Base-by-base conservation (phyloP, 2,888 invertebrate genomes). In the Lampropteryx suffumata region DNA sequence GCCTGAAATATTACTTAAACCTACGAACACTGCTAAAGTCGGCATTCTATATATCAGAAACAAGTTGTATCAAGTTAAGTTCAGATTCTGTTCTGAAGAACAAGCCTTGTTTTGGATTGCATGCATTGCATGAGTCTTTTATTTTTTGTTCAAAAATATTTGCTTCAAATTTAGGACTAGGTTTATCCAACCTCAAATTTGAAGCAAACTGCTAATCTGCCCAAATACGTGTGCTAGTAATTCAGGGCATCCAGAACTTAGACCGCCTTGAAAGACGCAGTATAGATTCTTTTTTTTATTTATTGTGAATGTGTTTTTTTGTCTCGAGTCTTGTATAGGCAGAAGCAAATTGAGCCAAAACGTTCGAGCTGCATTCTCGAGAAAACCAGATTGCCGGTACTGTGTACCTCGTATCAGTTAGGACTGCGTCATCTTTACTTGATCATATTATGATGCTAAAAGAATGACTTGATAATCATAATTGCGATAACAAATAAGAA, bases 291-390 rank as follows among this genome's bases (percentile, higher is more conserved):
- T 46, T 52, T 47, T 40, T 50, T 41, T 34, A 26, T 42, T 47
- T 40, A 14, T 32, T 36, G 28, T 17, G 32, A 52, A 48, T 55
- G 47, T 30, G 13, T 26, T 57, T 40, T 53, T 58, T 55, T 40
- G 1, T 21, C 40, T 48, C 33, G 27, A 13, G 37, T 45, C 55
- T 52, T 53, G 35, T 34, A 59, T 46, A 37, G 53, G 45, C 52
- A 53, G 50, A 52, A 48, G 50, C 50, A 55, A 41, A 50, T 24
- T 39, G 30, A 10, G 35, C 39, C 39, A 42, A 48, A 37, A 49
- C 48, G 32, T 42, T 42, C 10, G 29, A 26, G 39, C 21, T 26
- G n/a, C 46, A 40, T 14, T 47, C 11, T 21, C 30, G 3, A 6
- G 4, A 7, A 1, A 36, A 36, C 17, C 17, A 17, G 17, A 4